Percentiles rank a stretch among this genome's conserved stretches.
phyloP scores from a whole-genome alignment of 1,140 invertebrate species.

The Hylaeus volcanicus region DNA sequence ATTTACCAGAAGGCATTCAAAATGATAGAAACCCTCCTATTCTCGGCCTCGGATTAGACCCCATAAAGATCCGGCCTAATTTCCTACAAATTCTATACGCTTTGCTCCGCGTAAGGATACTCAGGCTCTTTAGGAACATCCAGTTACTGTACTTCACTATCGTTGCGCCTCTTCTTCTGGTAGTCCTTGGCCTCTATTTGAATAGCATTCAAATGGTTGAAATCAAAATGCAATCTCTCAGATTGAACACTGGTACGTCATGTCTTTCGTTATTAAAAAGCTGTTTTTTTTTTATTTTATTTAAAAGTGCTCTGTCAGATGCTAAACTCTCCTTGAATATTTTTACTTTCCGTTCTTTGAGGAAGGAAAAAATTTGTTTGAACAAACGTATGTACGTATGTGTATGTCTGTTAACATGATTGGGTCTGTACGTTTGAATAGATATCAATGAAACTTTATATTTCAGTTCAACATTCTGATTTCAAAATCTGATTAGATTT shows the following conservation, averaged over 20 bases:
- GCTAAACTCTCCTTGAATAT: no score
- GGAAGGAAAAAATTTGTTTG: no score
- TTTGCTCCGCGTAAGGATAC: conserved; percentile 78
- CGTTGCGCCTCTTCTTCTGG: conserved; percentile 82
- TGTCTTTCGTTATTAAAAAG: background rate
- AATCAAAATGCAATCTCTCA: conserved; percentile 83
- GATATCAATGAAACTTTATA: no score
- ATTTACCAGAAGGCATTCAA: conserved; percentile 74
- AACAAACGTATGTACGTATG: no score
- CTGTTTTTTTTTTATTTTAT: no score
- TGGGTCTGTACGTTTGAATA: background rate
- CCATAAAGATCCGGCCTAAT: conserved; percentile 81
- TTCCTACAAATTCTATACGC: conserved; percentile 80
- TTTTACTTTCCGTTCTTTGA: no score
- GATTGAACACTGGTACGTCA: conserved; percentile 78
- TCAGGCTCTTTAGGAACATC: conserved; percentile 79
- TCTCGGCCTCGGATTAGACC: conserved; percentile 81
- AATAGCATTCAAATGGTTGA: conserved; percentile 85
- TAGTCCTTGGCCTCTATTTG: conserved; percentile 85
- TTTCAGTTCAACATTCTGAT: no score
- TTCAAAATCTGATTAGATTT: no score
- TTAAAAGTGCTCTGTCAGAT: no score
- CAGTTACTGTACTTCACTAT: conserved; percentile 81
- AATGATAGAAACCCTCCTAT: conserved; percentile 76
- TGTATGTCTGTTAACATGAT: background rate